Percentiles rank a stretch among this genome's conserved stretches.
Conservation (phyloP, 2,888 invertebrate species). For the Melanchra persicariae region DNA sequence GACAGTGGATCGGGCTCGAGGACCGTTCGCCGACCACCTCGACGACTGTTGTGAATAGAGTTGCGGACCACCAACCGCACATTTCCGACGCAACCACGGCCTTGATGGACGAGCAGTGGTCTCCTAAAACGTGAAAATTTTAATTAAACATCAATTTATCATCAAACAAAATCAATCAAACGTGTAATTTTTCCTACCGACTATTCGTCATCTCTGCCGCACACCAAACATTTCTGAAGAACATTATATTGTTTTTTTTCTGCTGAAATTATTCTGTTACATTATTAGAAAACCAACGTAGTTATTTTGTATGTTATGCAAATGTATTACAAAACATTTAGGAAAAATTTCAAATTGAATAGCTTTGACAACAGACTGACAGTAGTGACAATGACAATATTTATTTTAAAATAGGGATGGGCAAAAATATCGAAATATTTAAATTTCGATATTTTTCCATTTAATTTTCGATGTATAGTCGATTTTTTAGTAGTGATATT, state of each 20-base stretch:
- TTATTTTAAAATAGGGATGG: too few species aligned
- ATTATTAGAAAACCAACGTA: constrained; percentile 70
- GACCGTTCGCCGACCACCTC: constrained; percentile 71
- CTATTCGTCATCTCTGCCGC: constrained; percentile 81
- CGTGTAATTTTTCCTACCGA: constrained; percentile 75
- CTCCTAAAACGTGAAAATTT: constrained; percentile 69
- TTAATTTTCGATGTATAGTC: too few species aligned
- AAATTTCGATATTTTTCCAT: too few species aligned
- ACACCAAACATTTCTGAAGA: constrained; percentile 84
- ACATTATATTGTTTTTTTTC: constrained; percentile 79
- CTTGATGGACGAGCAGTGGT: constrained; percentile 70
- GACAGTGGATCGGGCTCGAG: constrained; percentile 83
- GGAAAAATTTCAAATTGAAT: constrained; percentile 67
- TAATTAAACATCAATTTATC: constrained; percentile 39
- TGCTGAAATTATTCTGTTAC: constrained; percentile 68
- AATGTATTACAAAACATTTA: constrained; percentile 66
- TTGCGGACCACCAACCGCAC: constrained; percentile 77
- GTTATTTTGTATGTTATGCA: constrained; percentile 49
- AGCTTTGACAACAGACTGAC: constrained; percentile 57
- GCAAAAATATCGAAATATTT: too few species aligned
- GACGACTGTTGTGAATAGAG: constrained; percentile 81
- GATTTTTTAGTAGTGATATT: too few species aligned
- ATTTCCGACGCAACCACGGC: constrained; percentile 65
- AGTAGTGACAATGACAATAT: background rate
- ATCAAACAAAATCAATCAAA: constrained; percentile 13